Percentiles rank a stretch among this genome's conserved stretches.
Conservation (phyloP, 2,113 vertebrate species). For the Otocyon megalotis region DNA sequence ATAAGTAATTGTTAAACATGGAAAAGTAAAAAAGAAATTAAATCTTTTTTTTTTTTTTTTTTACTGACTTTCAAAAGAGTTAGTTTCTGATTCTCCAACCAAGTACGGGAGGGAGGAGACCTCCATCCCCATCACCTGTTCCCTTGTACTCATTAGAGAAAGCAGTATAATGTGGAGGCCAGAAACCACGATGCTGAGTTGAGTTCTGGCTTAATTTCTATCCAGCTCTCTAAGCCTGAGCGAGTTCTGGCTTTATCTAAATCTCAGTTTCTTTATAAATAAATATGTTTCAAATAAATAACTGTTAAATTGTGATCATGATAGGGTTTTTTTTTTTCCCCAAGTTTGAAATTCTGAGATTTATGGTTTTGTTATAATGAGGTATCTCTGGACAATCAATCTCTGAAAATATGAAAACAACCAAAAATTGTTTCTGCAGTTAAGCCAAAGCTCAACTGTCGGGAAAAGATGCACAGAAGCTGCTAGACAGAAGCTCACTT, state of each 20-base stretch:
- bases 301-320: not conserved
- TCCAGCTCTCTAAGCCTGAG: not conserved
- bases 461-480: not conserved
- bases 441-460: not conserved
- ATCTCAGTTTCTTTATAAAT: constrained; percentile 35
- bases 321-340: not conserved
- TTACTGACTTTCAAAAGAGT: not conserved
- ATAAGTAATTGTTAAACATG: not conserved
- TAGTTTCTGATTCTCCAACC: not conserved
- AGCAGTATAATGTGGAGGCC: not conserved
- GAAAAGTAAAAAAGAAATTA: not conserved
- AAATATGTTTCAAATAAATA: not conserved
- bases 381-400: not conserved
- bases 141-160: not conserved
- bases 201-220: not conserved
- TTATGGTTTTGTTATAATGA: not conserved
- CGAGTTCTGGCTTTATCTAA: not conserved
- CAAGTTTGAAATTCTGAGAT: not conserved
- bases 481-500: not conserved
- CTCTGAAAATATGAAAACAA: not conserved
- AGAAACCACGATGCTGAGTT: not conserved
- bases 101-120: not conserved
- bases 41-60: not conserved
- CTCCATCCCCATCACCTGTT: too few relatives aligned
- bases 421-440: not conserved